A percentile compares a stretch with the other conserved stretches of the same genome.
Evolutionary conservation across 2,888 invertebrate species (phyloP).

Genomic region (Luperina nickerlii): DNA sequence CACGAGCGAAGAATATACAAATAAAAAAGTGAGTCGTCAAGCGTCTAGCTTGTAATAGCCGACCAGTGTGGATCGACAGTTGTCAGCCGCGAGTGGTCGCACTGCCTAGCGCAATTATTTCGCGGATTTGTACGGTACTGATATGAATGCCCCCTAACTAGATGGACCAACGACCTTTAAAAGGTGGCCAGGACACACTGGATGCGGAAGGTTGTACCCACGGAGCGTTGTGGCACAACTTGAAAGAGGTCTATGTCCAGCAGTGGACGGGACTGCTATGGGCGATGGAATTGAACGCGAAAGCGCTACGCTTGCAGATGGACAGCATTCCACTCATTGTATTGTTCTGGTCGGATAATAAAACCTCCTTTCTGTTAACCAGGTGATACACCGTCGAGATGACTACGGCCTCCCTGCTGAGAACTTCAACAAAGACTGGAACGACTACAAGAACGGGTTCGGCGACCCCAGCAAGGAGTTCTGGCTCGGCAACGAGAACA

Average conservation of each 20-base stretch:
- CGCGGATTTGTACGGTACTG: neutral
- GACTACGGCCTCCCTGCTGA: conserved; percentile 96
- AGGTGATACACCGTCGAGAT: conserved; percentile 97
- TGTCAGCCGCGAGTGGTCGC: neutral
- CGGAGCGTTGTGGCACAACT: neutral
- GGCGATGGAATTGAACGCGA: neutral
- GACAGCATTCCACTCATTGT: neutral
- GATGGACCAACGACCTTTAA: neutral
- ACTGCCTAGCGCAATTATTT: neutral
- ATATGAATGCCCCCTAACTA: too few relatives aligned
- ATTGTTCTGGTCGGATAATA: neutral
- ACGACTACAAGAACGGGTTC: conserved; percentile 97
- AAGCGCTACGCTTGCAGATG: neutral
- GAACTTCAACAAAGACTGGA: conserved; percentile 98
- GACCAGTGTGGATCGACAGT: neutral
- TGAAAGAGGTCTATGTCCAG: neutral
- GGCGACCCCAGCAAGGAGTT: conserved; percentile 97
- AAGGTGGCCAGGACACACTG: neutral
- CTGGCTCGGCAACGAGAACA: conserved; percentile 98
- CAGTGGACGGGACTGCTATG: neutral
- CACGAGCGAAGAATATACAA: neutral
- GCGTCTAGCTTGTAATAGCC: neutral
- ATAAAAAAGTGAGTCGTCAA: neutral
- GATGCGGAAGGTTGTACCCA: neutral
- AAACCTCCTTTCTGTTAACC: conserved; percentile 46